Evolutionary conservation across 2,113 vertebrate species (phyloP).

Genomic region (Trichomycterus rosablanca): DNA sequence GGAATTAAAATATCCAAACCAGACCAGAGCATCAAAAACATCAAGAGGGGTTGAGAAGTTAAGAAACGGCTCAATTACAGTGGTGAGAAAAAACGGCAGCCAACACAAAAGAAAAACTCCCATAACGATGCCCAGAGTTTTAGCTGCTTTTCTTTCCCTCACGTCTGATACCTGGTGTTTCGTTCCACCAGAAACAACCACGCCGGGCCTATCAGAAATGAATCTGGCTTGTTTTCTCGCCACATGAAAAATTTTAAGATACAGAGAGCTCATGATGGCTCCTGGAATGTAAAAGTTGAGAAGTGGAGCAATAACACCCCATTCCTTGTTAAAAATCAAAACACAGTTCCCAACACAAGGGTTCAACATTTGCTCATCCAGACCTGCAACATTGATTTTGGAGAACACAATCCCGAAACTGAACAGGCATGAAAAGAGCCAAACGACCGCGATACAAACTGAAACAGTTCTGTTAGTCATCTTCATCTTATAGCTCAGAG

Average conservation of each 20-base stretch:
- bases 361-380: conserved; percentile 26
- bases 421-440: conserved; percentile 36
- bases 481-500: conserved; percentile 30
- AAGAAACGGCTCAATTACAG: conserved; percentile 33
- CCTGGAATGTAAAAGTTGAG: conserved; percentile 37
- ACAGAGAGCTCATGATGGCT: conserved; percentile 32
- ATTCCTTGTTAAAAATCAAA: conserved; percentile 42
- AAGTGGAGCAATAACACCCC: conserved; percentile 36
- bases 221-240: conserved; percentile 32
- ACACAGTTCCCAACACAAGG: conserved; percentile 36
- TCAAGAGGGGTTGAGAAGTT: conserved; percentile 25
- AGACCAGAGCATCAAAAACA: conserved; percentile 43
- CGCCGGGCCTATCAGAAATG: conserved; percentile 21
- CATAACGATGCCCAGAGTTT: conserved; percentile 42
- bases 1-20: conserved; percentile 43
- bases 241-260: conserved; percentile 41
- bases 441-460: conserved; percentile 29
- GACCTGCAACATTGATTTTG: conserved; percentile 22
- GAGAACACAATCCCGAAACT: conserved; percentile 37
- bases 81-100: conserved; percentile 37
- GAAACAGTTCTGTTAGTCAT: conserved; percentile 31
- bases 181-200: background rate
- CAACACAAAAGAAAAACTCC: conserved; percentile 37
- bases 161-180: conserved; percentile 18
- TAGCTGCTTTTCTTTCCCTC: conserved; percentile 23